These are phyloP conservation scores for Python bivittatus DNA, from an alignment of 2,113 vertebrate species.

Conservation along the genomic window DNA sequence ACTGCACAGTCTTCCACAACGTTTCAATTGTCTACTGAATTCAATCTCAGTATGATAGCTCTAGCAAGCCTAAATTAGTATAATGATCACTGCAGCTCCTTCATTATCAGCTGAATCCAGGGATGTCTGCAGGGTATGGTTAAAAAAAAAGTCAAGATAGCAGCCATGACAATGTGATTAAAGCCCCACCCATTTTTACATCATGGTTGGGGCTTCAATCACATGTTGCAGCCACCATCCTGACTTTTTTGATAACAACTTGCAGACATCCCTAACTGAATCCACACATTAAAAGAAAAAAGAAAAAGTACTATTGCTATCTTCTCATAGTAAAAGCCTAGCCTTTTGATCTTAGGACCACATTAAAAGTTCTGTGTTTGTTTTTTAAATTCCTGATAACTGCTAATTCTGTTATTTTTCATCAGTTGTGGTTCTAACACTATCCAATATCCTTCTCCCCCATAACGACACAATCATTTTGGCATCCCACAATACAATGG, in stretches of 20 bases:
- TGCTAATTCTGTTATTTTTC: background rate
- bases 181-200: too few species aligned
- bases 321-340: background rate
- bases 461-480: background rate
- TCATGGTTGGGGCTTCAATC: too few species aligned
- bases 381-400: background rate
- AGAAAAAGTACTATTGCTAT: constrained; percentile 27
- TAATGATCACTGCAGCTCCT: background rate
- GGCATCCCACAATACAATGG: background rate
- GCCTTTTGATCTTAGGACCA: background rate
- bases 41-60: background rate
- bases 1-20: constrained; percentile 27
- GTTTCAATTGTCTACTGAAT: constrained; percentile 43
- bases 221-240: too few species aligned
- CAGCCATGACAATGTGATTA: too few species aligned
- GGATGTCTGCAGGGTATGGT: too few species aligned
- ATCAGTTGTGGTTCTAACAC: background rate
- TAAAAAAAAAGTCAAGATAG: too few species aligned
- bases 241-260: too few species aligned
- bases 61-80: accelerated
- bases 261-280: too few species aligned
- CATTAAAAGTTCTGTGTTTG: background rate
- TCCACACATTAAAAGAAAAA: background rate
- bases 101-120: background rate
- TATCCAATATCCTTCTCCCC: background rate